These are phyloP conservation scores for Eudasyphora cyanicolor DNA, from an alignment of 2,888 invertebrate genomes.

Conservation along the genomic window DNA sequence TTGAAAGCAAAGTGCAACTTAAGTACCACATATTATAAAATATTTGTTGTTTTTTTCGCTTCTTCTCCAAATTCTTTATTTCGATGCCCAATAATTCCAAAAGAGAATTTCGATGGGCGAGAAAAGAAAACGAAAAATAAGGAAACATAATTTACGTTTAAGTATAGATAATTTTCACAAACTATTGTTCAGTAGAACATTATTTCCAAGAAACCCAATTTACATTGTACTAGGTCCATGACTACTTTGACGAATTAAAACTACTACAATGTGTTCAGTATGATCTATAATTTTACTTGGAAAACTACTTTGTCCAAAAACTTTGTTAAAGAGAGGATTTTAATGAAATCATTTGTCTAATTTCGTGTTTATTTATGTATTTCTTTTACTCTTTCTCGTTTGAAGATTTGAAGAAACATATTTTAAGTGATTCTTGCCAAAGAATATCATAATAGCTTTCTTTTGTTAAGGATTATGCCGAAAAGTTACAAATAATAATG, in stretches of 20 bases:
- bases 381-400: neutral
- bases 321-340: neutral
- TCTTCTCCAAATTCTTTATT: neutral
- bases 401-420: neutral
- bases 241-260: too few species aligned
- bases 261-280: neutral
- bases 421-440: slow-evolving; percentile 20
- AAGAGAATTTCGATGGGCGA: neutral
- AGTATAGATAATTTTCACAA: neutral
- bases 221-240: neutral
- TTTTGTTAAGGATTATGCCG: slow-evolving; percentile 12
- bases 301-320: neutral
- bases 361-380: neutral
- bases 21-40: slow-evolving; percentile 30
- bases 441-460: neutral
- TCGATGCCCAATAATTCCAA: neutral
- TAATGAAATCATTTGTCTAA: neutral
- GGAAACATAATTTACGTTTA: neutral
- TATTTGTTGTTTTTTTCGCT: neutral
- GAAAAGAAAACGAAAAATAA: neutral
- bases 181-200: neutral
- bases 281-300: neutral
- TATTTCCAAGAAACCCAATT: neutral
- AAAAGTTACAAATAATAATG: neutral
- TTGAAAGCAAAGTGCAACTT: slow-evolving; percentile 35